Evolutionary conservation across 2,113 vertebrate genomes (phyloP).

Genomic region (Eidolon helvum): DNA sequence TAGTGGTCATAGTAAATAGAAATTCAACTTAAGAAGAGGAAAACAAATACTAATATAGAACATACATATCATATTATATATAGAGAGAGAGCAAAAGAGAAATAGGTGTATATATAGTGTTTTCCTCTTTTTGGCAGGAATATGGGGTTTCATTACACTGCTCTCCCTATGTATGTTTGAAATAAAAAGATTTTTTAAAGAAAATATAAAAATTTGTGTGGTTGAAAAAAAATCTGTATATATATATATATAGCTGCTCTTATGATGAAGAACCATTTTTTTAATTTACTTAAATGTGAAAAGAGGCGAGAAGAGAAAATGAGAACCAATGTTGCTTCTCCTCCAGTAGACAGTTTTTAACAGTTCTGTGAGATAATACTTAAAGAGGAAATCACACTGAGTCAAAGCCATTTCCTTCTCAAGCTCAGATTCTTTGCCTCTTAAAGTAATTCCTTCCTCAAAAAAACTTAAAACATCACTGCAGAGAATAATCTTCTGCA

Average conservation of each 20-base stretch:
- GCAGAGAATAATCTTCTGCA: neutral
- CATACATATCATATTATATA: too few relatives aligned
- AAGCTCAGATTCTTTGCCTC: neutral
- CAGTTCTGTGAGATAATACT: neutral
- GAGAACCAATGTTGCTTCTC: neutral
- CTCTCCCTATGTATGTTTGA: neutral
- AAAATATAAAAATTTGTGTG: neutral
- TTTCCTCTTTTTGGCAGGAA: neutral
- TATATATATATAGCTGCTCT: neutral
- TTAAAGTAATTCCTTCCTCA: neutral
- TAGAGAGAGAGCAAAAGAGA: too few relatives aligned
- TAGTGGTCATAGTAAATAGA: neutral
- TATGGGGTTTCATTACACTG: neutral
- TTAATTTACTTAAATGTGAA: neutral
- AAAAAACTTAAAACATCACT: neutral
- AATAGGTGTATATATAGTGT: neutral
- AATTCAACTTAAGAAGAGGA: neutral
- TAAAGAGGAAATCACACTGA: neutral
- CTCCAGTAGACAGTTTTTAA: neutral
- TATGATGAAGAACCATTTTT: neutral
- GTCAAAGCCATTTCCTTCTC: conserved; percentile 45
- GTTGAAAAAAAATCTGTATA: neutral
- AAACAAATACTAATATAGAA: neutral
- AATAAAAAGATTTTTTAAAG: neutral
- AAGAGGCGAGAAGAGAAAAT: neutral